A percentile compares a stretch with the other conserved stretches of the same genome.
Conservation (phyloP, 2,797 vertebrate species). For the Psittacula echo region DNA sequence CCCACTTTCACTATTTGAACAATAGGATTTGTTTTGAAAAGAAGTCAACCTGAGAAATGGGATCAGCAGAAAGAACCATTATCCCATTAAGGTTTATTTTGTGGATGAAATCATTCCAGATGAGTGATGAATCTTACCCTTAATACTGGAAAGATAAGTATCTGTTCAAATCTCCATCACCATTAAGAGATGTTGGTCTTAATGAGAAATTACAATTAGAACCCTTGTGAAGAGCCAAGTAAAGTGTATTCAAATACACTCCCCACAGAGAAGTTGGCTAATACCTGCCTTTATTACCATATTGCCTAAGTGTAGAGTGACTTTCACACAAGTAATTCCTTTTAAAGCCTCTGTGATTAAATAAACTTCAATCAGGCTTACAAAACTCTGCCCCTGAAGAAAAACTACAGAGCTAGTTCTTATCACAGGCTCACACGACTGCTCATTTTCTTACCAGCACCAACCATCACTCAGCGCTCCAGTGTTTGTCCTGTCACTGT, state of each 20-base stretch:
- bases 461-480: not conserved
- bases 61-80: constrained; percentile 3
- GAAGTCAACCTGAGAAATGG: not conserved
- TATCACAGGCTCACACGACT: not conserved
- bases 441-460: constrained; percentile 13
- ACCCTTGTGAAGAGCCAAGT: constrained; percentile 21
- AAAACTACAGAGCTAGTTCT: not conserved
- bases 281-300: constrained; percentile 13
- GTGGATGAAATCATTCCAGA: not conserved
- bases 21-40: not conserved
- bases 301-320: not conserved
- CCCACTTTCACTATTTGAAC: not conserved
- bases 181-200: not conserved
- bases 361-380: constrained; percentile 33
- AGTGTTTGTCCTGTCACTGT: not conserved
- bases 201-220: constrained; percentile 44
- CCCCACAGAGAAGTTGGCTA: constrained; percentile 19
- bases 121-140: not conserved
- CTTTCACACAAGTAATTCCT: constrained; percentile 22
- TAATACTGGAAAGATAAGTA: constrained; percentile 13
- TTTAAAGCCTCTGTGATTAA: constrained; percentile 36
- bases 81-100: not conserved
- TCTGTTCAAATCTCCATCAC: not conserved
- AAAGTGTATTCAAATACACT: constrained; percentile 4
- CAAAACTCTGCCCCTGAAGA: constrained; percentile 11